Conservation (phyloP, 2,888 invertebrate genomes). For the Drosophila pseudotalamancana region DNA sequence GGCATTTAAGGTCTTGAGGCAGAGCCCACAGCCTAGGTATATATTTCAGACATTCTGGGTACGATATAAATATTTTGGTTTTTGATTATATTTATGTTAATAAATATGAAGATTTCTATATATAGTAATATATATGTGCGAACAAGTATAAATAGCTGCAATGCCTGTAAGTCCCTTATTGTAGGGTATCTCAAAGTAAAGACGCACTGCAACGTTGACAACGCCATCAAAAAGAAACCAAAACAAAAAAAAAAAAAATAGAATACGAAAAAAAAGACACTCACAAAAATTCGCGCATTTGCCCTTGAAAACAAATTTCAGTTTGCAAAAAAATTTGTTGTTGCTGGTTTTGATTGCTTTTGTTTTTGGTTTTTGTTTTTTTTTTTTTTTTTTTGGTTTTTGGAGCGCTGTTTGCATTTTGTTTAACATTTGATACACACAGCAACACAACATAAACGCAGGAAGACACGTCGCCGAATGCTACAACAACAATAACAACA, state of each 20-base stretch:
- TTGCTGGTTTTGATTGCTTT: constrained; percentile 23
- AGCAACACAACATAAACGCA: constrained; percentile 61
- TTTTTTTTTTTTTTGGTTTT: constrained; percentile 26
- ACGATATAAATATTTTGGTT: no score
- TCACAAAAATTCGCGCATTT: constrained; percentile 63
- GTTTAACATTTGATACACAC: constrained; percentile 73
- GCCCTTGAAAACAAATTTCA: constrained; percentile 75
- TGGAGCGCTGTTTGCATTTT: constrained; percentile 73
- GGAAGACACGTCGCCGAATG: constrained; percentile 68
- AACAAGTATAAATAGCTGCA: not conserved
- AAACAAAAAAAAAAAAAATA: constrained; percentile 6
- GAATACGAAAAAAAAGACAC: not conserved
- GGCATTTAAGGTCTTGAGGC: no score
- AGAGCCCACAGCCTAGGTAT: no score
- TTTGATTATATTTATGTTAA: no score
- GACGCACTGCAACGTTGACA: constrained; percentile 55
- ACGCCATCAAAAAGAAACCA: constrained; percentile 20
- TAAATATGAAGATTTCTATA: no score
- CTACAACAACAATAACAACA: constrained; percentile 5
- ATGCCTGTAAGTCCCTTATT: not conserved
- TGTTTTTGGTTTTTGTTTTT: constrained; percentile 25
- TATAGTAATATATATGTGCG: no score
- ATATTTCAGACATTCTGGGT: no score
- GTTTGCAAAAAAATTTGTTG: constrained; percentile 58
- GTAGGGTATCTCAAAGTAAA: constrained; percentile 51